Base-by-base conservation (phyloP, 2,797 vertebrate species). In the Sebastes cheni region DNA sequence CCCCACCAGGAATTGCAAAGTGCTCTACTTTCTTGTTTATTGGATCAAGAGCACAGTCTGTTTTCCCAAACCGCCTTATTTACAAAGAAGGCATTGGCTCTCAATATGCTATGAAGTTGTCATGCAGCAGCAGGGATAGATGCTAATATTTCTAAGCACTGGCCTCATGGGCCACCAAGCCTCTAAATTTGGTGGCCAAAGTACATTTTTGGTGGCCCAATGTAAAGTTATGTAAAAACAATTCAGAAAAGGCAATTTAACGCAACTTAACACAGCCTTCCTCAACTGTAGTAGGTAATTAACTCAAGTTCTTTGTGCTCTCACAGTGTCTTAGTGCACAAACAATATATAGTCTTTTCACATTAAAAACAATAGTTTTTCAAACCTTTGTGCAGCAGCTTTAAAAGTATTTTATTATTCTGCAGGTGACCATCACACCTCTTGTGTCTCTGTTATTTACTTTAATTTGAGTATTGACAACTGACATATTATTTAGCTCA, bases 401-500 rank as follows among this genome's bases (percentile, higher is more conserved):
- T 11, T 36, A 18, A 64, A 55, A 50, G 14, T 25, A 8, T 69
- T 32, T 20, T 12, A 10, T 62, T 42, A 18, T 58, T 65, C 22
- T 39, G 72, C 29, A 11, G n/a, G 27, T 68, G 27, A 34, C 32
- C 27, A 39, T 59, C 22, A 50, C 29, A 52, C 25, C 8, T 11
- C 50, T 36, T 34, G 20, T 16, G 9, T 22, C 16, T 46, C 65
- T 73, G 69, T 30, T 25, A 54, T 29, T 62, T 4, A 59, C 62
- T 75, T 76, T 30, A 36, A 34, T 78, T 59, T 52, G 36, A 59
- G 61, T n/a, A 54, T 68, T 81, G 20, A 71, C 20, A 75, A 50
- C 22, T 23, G 14, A 56, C 7, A 54, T 34, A 64, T n/a, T 55
- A 12, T 71, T 52, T 27, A 68, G 22, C 25, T 76, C 56, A 69